Base-by-base conservation (phyloP, 2,888 invertebrate genomes). In the Erebia epiphron region DNA sequence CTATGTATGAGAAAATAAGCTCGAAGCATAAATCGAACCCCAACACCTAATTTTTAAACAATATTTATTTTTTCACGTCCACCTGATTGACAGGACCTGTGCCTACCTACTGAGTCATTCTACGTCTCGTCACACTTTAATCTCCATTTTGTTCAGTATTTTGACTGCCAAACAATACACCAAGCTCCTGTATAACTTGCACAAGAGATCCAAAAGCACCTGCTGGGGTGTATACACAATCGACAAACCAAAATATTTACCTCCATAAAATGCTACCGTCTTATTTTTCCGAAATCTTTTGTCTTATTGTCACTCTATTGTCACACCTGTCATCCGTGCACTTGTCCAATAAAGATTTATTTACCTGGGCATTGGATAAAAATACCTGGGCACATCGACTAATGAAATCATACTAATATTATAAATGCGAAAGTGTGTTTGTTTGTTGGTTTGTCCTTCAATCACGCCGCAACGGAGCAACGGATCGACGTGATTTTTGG, bases 201-300 rank as follows among this genome's bases (percentile, higher is more conserved):
- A 58, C 58, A 67, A 67, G 9, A 50, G n/a, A 52, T 21, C 56
- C 77, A 72, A 70, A 71, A 69, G 14, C 66, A 70, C 70, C 68
- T 77, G 65, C 75, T 67, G 67, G 67, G 72, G 35, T n/a, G n/a
- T 9, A 21, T 49, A 66, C 65, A 86, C 86, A 87, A 88, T 81
- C 69, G 74, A 65, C 71, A 76, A 67, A 86, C 90, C 90, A 89
- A 89, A 90, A 89, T 89, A 90, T 90, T 89, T 87, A 90, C 88
- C 79, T 82, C 80, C 77, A 80, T 77, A 70, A n/a, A 60, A 76
- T 81, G 84, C 77, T 77, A 73, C 76, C 73, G 72, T 68, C 57
- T 67, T 18, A 60, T 64, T 61, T 66, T 49, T 52, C 3, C 13
- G 41, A 41, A 11, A 16, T 21, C 66, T 43, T 70, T 73, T 75